Conservation (phyloP, 2,113 vertebrate species). For the Cynocephalus volans region DNA sequence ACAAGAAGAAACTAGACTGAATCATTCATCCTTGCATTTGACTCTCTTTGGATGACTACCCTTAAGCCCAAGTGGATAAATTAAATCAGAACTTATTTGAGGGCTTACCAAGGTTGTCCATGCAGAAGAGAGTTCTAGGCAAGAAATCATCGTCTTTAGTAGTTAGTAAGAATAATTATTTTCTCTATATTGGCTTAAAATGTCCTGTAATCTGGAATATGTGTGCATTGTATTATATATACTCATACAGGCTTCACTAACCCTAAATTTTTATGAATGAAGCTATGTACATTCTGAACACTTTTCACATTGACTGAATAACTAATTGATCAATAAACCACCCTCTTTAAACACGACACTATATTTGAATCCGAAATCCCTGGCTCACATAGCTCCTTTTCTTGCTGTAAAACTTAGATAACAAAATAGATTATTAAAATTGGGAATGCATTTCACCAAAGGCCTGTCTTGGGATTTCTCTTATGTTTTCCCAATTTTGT, state of each 20-base stretch:
- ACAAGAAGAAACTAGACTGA: neutral
- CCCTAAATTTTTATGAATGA: neutral
- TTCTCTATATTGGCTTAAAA: neutral
- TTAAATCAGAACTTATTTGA: conserved; percentile 19
- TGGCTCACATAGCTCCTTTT: fast-evolving
- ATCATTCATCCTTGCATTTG: neutral
- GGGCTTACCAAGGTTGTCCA: neutral
- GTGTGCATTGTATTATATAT: neutral
- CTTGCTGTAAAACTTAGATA: neutral
- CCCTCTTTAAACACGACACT: neutral
- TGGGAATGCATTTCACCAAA: neutral
- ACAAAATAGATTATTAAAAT: neutral
- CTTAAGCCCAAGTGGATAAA: neutral
- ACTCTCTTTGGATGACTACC: neutral
- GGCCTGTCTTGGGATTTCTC: neutral
- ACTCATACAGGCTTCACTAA: neutral
- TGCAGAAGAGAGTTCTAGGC: neutral
- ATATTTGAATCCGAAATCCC: neutral
- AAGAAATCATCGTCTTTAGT: neutral
- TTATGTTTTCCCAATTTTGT: conserved; percentile 1
- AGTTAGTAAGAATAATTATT: neutral
- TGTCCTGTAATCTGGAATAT: neutral
- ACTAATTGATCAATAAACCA: neutral
- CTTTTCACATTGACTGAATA: neutral
- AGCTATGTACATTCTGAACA: neutral